Evolutionary conservation across 92 coral and sea anemone species (phyloP).

Genomic region (Hydrozoanthus gracilis): DNA sequence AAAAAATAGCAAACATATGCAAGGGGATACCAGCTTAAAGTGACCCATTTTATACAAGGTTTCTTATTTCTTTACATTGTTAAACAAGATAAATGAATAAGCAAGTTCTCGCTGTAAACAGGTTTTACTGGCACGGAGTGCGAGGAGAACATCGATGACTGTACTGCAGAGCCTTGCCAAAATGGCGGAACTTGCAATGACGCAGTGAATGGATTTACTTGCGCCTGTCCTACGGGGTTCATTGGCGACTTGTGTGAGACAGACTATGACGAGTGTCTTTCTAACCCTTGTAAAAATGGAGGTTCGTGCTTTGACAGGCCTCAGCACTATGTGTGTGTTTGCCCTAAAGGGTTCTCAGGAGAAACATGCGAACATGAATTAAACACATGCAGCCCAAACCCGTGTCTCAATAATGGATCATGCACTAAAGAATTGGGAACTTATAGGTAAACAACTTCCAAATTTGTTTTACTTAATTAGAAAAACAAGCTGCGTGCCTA

Average conservation of each 20-base stretch:
- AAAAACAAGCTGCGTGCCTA: no score
- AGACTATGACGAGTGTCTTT: conserved; percentile 27
- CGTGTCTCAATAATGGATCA: conserved; percentile 27
- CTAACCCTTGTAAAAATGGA: conserved; percentile 30
- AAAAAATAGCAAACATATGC: no score
- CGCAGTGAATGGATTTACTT: conserved; percentile 2
- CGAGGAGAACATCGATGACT: conserved; percentile 28
- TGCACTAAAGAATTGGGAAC: background rate
- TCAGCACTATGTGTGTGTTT: background rate
- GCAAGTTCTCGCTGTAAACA: background rate
- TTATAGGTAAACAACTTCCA: conserved; percentile 8
- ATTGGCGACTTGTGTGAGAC: conserved; percentile 11
- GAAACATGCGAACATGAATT: conserved; percentile 3
- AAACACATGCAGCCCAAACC: conserved; percentile 14
- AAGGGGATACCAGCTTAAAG: no score
- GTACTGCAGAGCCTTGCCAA: background rate
- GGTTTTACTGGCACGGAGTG: conserved; percentile 34
- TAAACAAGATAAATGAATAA: no score
- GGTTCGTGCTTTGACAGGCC: conserved; percentile 28
- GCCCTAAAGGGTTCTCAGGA: conserved; percentile 34
- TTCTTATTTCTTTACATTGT: no score
- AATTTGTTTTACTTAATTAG: no score
- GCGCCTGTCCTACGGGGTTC: conserved; percentile 16
- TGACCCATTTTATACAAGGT: no score
- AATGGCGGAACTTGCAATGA: conserved; percentile 33